Percentiles rank a stretch among this genome's conserved stretches.
These are phyloP conservation scores for Chymomyza procnemis DNA, from an alignment of 2,888 invertebrate species.

Conservation along the genomic window DNA sequence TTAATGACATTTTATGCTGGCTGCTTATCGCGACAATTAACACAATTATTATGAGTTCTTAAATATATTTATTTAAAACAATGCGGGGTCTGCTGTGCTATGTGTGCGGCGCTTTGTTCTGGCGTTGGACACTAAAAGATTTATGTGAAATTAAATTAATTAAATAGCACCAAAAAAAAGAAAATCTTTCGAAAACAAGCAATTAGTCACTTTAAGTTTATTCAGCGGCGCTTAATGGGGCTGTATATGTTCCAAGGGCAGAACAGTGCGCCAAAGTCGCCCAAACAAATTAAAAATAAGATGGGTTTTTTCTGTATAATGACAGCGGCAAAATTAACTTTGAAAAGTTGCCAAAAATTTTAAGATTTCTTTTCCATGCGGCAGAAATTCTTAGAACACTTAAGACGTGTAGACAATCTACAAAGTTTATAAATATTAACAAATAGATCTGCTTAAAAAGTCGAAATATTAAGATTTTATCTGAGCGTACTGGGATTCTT, in stretches of 20 bases:
- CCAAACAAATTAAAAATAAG: background rate
- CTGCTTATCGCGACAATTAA: background rate
- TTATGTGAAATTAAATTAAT: background rate
- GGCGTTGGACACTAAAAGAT: background rate
- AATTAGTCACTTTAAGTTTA: background rate
- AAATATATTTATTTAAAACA: background rate
- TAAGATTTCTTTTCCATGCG: no score
- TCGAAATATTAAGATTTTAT: no score
- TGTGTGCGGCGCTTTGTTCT: background rate
- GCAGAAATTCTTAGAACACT: no score
- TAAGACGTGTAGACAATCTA: no score
- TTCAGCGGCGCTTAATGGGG: background rate
- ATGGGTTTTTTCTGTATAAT: no score
- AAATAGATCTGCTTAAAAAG: no score
- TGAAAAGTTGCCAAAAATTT: no score
- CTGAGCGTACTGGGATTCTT: no score
- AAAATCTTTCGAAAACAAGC: background rate
- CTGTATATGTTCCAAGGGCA: background rate
- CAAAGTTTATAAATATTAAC: no score
- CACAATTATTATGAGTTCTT: background rate
- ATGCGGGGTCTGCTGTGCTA: background rate
- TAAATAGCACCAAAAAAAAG: background rate
- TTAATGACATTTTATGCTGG: background rate
- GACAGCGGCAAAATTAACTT: no score
- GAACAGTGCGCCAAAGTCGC: background rate